A percentile compares a stretch with the other conserved stretches of the same genome.
Conservation (phyloP, 2,888 invertebrate species). For the Nowickia ferox region DNA sequence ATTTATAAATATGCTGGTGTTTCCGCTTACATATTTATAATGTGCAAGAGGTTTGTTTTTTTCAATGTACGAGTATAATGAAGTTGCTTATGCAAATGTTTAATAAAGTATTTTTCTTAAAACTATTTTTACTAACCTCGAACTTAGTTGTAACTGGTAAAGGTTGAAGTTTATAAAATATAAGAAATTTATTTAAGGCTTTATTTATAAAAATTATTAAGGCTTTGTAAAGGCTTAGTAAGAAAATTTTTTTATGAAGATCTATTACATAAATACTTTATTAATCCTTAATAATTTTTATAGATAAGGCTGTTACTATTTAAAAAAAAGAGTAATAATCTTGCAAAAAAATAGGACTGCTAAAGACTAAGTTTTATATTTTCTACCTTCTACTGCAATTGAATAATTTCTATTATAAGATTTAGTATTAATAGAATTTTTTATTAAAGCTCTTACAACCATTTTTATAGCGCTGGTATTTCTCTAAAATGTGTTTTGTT, state of each 20-base stretch:
- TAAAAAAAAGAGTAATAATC: no score
- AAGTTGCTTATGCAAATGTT: neutral
- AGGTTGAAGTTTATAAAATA: neutral
- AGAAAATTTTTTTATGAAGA: no score
- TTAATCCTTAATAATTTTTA: no score
- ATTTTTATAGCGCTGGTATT: neutral
- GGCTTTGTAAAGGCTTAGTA: no score
- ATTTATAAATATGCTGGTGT: constrained; percentile 17
- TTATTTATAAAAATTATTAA: no score
- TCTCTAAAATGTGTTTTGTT: neutral
- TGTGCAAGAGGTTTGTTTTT: neutral
- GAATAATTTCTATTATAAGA: neutral
- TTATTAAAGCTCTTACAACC: neutral
- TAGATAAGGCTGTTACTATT: no score
- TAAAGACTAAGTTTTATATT: neutral
- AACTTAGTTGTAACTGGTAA: neutral
- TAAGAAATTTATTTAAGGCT: no score
- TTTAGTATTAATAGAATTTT: constrained; percentile 18
- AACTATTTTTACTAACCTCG: neutral
- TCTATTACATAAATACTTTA: no score
- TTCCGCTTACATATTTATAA: constrained; percentile 52
- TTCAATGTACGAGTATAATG: neutral
- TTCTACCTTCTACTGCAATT: neutral
- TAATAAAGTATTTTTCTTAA: neutral
- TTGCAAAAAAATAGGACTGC: no score